Conservation (phyloP, 2,113 vertebrate genomes). For the Eolophus roseicapilla region DNA sequence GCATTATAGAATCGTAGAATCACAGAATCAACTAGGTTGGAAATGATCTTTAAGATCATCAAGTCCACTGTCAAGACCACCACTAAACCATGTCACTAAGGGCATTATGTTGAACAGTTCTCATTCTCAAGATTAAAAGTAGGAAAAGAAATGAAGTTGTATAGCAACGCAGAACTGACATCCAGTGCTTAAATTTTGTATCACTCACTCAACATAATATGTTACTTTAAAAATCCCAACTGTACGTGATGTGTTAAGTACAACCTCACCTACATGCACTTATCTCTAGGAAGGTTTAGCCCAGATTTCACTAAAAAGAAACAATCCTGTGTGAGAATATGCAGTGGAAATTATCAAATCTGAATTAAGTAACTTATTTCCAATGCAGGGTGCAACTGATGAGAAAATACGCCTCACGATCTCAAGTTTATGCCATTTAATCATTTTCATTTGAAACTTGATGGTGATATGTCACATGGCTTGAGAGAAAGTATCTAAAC, state of each 20-base stretch:
- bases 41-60: neutral
- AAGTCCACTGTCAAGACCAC: neutral
- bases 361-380: neutral
- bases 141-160: neutral
- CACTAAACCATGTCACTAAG: neutral
- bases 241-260: neutral
- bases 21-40: neutral
- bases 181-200: neutral
- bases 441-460: neutral
- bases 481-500: neutral
- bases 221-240: neutral
- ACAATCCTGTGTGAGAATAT: neutral
- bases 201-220: neutral
- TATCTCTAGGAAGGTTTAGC: neutral
- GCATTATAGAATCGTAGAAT: neutral
- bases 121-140: neutral
- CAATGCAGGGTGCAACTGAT: neutral
- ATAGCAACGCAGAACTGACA: neutral
- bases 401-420: neutral
- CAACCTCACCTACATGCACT: neutral
- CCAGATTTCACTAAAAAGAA: neutral
- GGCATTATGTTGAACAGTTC: neutral
- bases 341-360: neutral
- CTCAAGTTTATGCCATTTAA: neutral
- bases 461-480: neutral